A percentile compares a stretch with the other conserved stretches of the same genome.
These are phyloP conservation scores for Biston betularia DNA, from an alignment of 2,888 invertebrate genomes.

Conservation along the genomic window DNA sequence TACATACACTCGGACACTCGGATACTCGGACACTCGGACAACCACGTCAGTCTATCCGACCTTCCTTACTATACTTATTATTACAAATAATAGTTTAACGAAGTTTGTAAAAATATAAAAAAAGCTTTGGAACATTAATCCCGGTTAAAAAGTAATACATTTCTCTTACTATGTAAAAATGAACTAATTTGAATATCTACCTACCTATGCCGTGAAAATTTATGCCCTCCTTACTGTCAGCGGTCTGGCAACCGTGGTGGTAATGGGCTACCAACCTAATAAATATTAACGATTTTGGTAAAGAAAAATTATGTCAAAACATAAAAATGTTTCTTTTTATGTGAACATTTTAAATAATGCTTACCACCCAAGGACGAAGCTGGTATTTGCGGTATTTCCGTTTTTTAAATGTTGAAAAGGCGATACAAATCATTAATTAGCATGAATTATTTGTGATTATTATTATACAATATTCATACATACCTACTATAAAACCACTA, in stretches of 20 bases:
- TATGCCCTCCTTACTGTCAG: conserved; percentile 37
- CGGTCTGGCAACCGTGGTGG: conserved; percentile 35
- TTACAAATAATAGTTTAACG: too few species aligned
- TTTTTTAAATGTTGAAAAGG: conserved; percentile 72
- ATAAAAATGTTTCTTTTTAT: conserved; percentile 40
- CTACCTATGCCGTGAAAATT: conserved; percentile 42
- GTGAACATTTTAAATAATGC: conserved; percentile 55
- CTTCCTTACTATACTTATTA: too few species aligned
- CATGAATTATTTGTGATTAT: conserved; percentile 59
- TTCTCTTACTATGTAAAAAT: too few species aligned
- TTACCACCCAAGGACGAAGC: conserved; percentile 52
- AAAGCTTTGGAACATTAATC: too few species aligned
- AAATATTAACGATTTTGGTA: conserved; percentile 27
- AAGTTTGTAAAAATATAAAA: too few species aligned
- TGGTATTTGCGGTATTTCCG: conserved; percentile 78
- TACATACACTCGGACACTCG: too few species aligned
- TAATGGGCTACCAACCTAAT: conserved; percentile 22
- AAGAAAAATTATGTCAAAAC: conserved; percentile 21
- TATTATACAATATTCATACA: too few species aligned
- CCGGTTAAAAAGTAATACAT: too few species aligned
- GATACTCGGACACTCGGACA: too few species aligned
- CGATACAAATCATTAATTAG: conserved; percentile 64
- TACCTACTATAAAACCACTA: too few species aligned
- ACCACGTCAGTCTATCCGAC: too few species aligned
- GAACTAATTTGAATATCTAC: too few species aligned